Evolutionary conservation across 2,113 vertebrate species (phyloP).

Genomic region (Holacanthus passer): DNA sequence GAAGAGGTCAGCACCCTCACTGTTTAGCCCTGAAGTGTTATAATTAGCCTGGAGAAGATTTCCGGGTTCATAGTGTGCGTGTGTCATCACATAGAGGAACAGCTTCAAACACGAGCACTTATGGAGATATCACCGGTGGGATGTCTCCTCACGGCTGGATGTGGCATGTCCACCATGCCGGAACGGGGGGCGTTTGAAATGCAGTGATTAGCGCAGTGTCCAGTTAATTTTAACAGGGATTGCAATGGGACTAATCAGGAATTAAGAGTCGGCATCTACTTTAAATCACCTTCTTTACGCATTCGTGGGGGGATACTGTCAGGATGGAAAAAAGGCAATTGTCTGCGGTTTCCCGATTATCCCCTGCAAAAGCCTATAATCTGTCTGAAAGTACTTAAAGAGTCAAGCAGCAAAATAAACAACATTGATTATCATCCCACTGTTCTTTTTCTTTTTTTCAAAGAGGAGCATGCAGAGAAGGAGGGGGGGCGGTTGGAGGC

Average conservation of each 20-base stretch:
- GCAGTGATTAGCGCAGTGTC: constrained; percentile 86
- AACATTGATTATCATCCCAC: constrained; percentile 89
- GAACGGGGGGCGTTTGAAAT: constrained; percentile 71
- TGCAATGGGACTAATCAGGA: constrained; percentile 88
- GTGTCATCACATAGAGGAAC: constrained; percentile 56
- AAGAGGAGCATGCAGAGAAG: constrained; percentile 58
- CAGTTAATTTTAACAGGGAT: constrained; percentile 88
- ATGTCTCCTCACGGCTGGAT: constrained; percentile 50
- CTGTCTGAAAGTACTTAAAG: constrained; percentile 88
- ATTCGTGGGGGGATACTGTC: constrained; percentile 84
- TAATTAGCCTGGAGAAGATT: constrained; percentile 58
- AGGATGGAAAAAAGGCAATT: constrained; percentile 88
- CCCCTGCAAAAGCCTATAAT: constrained; percentile 90
- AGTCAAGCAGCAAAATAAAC: constrained; percentile 92
- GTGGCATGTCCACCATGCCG: constrained; percentile 38
- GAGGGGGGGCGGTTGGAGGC: constrained; percentile 57
- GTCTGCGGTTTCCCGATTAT: constrained; percentile 89
- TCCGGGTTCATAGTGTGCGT: constrained; percentile 45
- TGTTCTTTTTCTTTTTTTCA: constrained; percentile 83
- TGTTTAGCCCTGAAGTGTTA: constrained; percentile 54
- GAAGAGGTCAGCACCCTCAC: constrained; percentile 33
- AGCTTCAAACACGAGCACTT: constrained; percentile 58
- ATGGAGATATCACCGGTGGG: constrained; percentile 66
- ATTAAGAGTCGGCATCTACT: constrained; percentile 88
- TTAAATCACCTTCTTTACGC: constrained; percentile 83